These are phyloP conservation scores for Apis dorsata DNA, from an alignment of 1,140 invertebrate species.

Conservation along the genomic window DNA sequence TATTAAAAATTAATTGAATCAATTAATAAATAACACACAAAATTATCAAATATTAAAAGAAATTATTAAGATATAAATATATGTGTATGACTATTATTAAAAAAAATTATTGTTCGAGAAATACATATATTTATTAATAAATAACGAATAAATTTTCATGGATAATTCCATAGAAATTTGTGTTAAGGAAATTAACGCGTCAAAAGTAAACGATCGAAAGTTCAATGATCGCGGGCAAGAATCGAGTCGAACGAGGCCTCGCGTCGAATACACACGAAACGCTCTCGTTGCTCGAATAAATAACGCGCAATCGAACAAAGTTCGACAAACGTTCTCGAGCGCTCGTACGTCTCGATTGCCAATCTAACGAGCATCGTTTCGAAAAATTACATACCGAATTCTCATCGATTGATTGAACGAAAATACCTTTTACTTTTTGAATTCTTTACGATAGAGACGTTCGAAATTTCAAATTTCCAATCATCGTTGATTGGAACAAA, in stretches of 20 bases:
- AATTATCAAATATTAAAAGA: too few relatives aligned
- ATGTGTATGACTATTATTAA: too few relatives aligned
- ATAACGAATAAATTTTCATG: not conserved
- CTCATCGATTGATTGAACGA: slow-evolving; percentile 14
- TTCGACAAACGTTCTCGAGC: slow-evolving; percentile 7
- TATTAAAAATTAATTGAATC: too few relatives aligned
- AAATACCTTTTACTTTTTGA: not conserved
- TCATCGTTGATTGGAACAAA: not conserved
- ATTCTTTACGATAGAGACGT: not conserved
- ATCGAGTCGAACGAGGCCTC: slow-evolving; percentile 1
- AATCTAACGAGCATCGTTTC: slow-evolving; percentile 10
- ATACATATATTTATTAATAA: too few relatives aligned
- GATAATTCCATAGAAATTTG: not conserved
- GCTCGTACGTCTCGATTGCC: not conserved
- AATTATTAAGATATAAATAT: too few relatives aligned
- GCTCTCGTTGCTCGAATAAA: not conserved
- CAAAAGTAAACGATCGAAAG: not conserved
- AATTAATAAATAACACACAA: too few relatives aligned
- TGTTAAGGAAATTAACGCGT: not conserved
- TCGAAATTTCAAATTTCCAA: not conserved
- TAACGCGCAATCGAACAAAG: slow-evolving; percentile 5
- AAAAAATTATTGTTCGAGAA: too few relatives aligned
- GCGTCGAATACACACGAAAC: not conserved
- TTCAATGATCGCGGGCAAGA: not conserved
- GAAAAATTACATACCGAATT: slow-evolving; percentile 23